Evolutionary conservation across 2,888 invertebrate species (phyloP).

Genomic region (Coecobrya sp.): DNA sequence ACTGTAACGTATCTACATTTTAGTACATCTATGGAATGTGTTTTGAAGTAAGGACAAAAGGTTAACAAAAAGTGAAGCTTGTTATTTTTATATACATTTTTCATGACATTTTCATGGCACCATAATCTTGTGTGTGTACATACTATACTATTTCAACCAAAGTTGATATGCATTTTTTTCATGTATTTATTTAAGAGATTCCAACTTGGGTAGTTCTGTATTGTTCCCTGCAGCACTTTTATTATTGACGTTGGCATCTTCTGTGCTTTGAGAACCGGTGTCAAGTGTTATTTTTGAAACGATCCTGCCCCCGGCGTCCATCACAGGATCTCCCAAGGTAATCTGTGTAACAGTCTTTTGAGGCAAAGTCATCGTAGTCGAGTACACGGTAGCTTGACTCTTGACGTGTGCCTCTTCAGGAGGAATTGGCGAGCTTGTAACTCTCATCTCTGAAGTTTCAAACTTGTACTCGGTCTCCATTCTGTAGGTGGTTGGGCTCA

Average conservation of each 20-base stretch:
- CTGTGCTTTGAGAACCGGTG: slow-evolving; percentile 52
- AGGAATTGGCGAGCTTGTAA: slow-evolving; percentile 87
- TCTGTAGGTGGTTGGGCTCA: slow-evolving; percentile 84
- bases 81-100: slow-evolving; percentile 11
- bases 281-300: slow-evolving; percentile 85
- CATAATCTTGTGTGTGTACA: slow-evolving; percentile 22
- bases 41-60: slow-evolving; percentile 29
- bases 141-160: not conserved
- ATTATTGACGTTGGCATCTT: slow-evolving; percentile 43
- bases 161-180: not conserved
- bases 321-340: slow-evolving; percentile 80
- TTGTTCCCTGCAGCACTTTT: slow-evolving; percentile 17
- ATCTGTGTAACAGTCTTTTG: slow-evolving; percentile 86
- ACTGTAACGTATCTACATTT: not conserved
- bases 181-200: slow-evolving; percentile 62
- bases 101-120: slow-evolving; percentile 60
- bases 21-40: slow-evolving; percentile 18
- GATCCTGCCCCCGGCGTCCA: slow-evolving; percentile 83
- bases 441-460: slow-evolving; percentile 84
- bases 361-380: slow-evolving; percentile 85
- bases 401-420: slow-evolving; percentile 87
- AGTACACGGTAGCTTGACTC: slow-evolving; percentile 82
- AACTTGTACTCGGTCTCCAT: slow-evolving; percentile 84
- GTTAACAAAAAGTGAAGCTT: not conserved
- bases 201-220: slow-evolving; percentile 65